Evolutionary conservation across 2,113 vertebrate genomes (phyloP).

Genomic region (Ctenomys sociabilis): DNA sequence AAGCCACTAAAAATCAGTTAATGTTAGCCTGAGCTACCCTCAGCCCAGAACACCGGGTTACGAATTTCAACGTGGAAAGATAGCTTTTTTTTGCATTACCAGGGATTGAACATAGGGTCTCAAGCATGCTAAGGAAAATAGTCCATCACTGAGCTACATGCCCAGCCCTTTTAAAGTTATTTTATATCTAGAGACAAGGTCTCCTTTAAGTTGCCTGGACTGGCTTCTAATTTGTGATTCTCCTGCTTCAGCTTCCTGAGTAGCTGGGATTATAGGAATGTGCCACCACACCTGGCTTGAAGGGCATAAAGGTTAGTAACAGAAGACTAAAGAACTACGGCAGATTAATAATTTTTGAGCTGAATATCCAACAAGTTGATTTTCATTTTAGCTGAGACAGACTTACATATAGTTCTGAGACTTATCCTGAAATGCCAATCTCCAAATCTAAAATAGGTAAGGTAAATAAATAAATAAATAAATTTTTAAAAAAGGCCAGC

Average conservation of each 20-base stretch:
- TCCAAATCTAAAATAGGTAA: slow-evolving; percentile 53
- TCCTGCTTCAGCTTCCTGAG: background rate
- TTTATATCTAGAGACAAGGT: background rate
- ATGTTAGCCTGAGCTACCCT: background rate
- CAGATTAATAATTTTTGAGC: background rate
- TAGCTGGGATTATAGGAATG: background rate
- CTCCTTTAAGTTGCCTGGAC: background rate
- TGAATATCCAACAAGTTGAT: background rate
- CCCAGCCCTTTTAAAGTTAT: background rate
- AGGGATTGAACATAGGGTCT: background rate
- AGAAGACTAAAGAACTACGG: background rate
- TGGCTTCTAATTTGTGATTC: background rate
- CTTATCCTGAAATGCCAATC: slow-evolving; percentile 38
- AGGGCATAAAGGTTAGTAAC: background rate
- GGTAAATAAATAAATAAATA: no score
- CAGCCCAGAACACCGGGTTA: background rate
- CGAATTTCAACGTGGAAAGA: background rate
- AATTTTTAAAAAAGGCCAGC: no score
- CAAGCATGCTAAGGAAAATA: background rate
- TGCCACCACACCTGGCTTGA: background rate
- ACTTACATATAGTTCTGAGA: background rate
- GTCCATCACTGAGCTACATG: background rate
- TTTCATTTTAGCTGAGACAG: slow-evolving; percentile 33
- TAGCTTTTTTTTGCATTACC: background rate
- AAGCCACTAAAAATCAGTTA: background rate